Conservation (phyloP, 2,113 vertebrate species). For the Trogon melanurus region DNA sequence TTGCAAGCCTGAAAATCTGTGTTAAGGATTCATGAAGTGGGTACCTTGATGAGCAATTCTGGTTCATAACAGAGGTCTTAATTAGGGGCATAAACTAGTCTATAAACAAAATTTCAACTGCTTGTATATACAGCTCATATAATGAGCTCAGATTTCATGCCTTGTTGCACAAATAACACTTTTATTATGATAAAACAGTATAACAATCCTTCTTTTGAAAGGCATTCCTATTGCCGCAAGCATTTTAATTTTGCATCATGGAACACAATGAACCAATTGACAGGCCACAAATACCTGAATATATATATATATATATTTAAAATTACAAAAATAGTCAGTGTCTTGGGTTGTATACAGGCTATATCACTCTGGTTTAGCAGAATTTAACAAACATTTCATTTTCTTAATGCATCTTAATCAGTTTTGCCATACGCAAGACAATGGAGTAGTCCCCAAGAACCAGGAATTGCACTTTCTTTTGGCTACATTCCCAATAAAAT, state of each 20-base stretch:
- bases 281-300: neutral
- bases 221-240: neutral
- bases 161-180: constrained; percentile 17
- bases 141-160: neutral
- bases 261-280: neutral
- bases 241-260: neutral
- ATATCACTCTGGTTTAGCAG: neutral
- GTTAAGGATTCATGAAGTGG: neutral
- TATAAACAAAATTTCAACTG: neutral
- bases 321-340: neutral
- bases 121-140: neutral
- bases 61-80: neutral
- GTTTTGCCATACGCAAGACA: neutral
- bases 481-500: neutral
- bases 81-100: neutral
- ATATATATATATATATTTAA: no score
- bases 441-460: neutral
- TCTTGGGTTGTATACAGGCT: neutral
- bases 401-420: neutral
- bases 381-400: neutral
- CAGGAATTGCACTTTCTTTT: neutral
- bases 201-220: neutral
- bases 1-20: neutral
- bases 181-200: neutral
- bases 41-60: neutral